Conservation (phyloP, 2,113 vertebrate genomes). For the Rostratula benghalensis region DNA sequence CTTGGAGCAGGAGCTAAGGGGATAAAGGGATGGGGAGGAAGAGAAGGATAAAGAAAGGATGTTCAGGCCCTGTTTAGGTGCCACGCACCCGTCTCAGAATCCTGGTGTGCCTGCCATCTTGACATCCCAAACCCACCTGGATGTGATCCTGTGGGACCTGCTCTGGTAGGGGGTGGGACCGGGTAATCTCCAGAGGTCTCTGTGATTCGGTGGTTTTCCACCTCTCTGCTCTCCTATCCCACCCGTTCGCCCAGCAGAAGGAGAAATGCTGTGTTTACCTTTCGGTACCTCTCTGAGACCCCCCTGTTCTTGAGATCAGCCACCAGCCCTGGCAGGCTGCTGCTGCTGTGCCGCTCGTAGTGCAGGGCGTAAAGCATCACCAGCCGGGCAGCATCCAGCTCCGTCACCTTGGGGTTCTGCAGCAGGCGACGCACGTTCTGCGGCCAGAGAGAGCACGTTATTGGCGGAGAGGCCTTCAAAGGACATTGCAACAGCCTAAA, state of each 20-base stretch:
- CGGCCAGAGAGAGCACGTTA: accelerated
- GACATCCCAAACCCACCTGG: no score
- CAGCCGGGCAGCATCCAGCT: constrained; percentile 86
- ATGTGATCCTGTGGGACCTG: no score
- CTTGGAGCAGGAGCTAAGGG: background rate
- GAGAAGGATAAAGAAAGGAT: background rate
- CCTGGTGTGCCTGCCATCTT: no score
- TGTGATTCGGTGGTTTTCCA: background rate
- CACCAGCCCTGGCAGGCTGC: constrained; percentile 81
- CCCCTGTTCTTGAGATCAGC: constrained; percentile 83
- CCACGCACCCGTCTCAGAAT: background rate
- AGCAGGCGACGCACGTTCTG: constrained; percentile 89
- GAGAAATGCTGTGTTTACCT: constrained; percentile 63
- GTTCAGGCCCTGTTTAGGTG: accelerated
- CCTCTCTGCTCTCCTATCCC: background rate
- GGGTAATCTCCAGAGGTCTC: no score
- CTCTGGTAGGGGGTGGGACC: no score
- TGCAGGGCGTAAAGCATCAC: constrained; percentile 94
- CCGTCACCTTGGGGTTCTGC: constrained; percentile 84
- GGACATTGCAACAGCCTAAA: background rate
- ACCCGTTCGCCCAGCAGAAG: background rate
- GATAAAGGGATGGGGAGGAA: background rate
- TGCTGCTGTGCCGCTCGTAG: constrained; percentile 92
- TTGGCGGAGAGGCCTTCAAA: background rate
- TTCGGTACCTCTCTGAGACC: constrained; percentile 83